Base-by-base conservation (phyloP, 2,888 invertebrate genomes). In the Tiliacea aurago region DNA sequence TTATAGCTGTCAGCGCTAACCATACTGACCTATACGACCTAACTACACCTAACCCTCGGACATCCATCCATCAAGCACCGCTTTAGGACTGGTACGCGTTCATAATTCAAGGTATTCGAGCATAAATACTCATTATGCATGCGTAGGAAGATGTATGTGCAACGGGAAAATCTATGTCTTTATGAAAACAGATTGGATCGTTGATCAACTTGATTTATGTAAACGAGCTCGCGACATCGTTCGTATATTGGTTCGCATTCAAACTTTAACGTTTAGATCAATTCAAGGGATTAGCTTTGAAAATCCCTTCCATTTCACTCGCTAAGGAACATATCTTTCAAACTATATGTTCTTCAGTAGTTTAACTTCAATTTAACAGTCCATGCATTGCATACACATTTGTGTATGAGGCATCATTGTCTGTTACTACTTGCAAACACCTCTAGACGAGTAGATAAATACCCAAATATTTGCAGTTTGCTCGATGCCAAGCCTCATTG, bases 61-160 rank as follows among this genome's bases (percentile, higher is more conserved):
- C 76, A 68, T 75, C 64, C 45, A 75, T 80, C 76, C 80, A 84
- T 80, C 80, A 83, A 71, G 59, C 43, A 51, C 84, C 79, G 70
- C 56, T 85, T 85, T 83, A 66, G 70, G 79, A 66, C 51, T 55
- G 58, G 64, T 55, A 62, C 62, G 55, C 68, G 59, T 37, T 68
- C 71, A 63, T 73, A 72, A 82, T 78, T 85, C 80, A 85, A 85
- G 85, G 83, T 73, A 76, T 63, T 66, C 56, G 41, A 76, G 43
- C 70, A 75, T 71, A 79, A 78, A 72, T 81, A 23, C 84, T 84
- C 81, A 81, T 84, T 84, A 84, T 67, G 65, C 70, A 81, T 81
- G 69, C 81, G 41, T 56, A 59, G 59, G 81, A 80, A 76, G 84
- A 81, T 58, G 76, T 76, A 84, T 80, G 65, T 47, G 45, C 37